phyloP scores from a whole-genome alignment of 2,888 invertebrate species.

The Campoplex nolae region DNA sequence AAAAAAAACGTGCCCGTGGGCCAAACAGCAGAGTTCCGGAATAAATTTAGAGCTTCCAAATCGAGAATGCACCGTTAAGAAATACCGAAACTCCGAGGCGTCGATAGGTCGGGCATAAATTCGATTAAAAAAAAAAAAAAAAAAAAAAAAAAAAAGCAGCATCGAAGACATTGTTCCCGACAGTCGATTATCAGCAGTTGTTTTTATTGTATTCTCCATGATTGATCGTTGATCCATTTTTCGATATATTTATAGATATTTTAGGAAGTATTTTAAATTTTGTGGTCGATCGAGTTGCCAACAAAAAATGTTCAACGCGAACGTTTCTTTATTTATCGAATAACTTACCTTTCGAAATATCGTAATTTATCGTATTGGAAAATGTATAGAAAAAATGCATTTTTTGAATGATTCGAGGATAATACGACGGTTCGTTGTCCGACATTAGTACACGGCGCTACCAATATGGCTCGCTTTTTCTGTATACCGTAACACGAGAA shows the following conservation, averaged over 20 bases:
- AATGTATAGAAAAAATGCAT: neutral
- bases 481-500: slow-evolving; percentile 53
- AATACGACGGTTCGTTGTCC: slow-evolving; percentile 4
- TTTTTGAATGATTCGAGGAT: neutral
- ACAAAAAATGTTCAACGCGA: neutral
- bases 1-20: neutral
- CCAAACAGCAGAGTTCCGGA: neutral
- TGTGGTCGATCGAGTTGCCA: neutral
- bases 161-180: neutral
- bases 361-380: neutral
- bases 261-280: neutral
- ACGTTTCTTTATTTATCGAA: neutral
- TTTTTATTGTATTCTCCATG: neutral
- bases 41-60: slow-evolving; percentile 27
- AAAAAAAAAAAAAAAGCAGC: neutral
- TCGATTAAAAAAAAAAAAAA: neutral
- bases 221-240: neutral
- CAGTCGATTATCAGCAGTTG: neutral
- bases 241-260: neutral
- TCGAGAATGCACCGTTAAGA: slow-evolving; percentile 24
- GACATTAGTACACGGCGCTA: slow-evolving; percentile 19
- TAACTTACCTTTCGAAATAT: neutral
- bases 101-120: slow-evolving; percentile 3
- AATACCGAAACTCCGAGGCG: neutral
- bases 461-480: slow-evolving; percentile 53